phyloP scores from a whole-genome alignment of 2,888 invertebrate species.

The Cerceris ruficornis region DNA sequence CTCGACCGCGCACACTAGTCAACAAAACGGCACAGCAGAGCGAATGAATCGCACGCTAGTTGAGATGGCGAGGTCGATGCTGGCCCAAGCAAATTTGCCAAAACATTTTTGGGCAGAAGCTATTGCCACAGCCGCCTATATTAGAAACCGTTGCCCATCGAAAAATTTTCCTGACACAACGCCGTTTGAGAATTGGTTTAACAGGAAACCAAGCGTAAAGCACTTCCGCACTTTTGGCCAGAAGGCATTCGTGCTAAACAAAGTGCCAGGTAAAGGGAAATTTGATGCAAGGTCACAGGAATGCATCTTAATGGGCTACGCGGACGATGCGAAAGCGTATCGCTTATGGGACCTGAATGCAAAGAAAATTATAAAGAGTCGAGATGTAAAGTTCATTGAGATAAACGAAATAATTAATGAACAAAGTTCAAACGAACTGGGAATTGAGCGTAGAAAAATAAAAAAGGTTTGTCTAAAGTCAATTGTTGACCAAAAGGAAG shows the following conservation, averaged over 20 bases:
- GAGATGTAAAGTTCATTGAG: not conserved
- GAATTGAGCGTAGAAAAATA: not conserved
- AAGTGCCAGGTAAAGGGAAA: not conserved
- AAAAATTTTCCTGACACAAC: not conserved
- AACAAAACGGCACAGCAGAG: slow-evolving; percentile 1
- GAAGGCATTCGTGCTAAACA: not conserved
- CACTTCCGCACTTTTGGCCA: not conserved
- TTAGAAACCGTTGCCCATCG: not conserved
- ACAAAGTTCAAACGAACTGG: not conserved
- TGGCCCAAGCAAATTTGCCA: not conserved
- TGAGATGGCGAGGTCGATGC: not conserved
- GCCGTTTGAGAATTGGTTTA: not conserved
- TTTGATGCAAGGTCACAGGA: not conserved
- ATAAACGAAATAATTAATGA: not conserved
- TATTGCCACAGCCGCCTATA: not conserved
- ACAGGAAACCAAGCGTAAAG: not conserved
- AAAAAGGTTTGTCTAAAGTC: not conserved
- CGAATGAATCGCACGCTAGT: slow-evolving; percentile 3
- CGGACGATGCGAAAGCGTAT: not conserved
- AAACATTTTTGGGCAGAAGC: not conserved
- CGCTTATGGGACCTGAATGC: not conserved
- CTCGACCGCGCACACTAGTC: not conserved
- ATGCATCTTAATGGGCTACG: not conserved
- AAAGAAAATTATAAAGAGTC: not conserved
- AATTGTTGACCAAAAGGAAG: too few species aligned